Evolutionary conservation across 2,797 vertebrate genomes (phyloP), one percentile per base, ranked within the genome.

Genomic region (Coendou prehensilis): DNA sequence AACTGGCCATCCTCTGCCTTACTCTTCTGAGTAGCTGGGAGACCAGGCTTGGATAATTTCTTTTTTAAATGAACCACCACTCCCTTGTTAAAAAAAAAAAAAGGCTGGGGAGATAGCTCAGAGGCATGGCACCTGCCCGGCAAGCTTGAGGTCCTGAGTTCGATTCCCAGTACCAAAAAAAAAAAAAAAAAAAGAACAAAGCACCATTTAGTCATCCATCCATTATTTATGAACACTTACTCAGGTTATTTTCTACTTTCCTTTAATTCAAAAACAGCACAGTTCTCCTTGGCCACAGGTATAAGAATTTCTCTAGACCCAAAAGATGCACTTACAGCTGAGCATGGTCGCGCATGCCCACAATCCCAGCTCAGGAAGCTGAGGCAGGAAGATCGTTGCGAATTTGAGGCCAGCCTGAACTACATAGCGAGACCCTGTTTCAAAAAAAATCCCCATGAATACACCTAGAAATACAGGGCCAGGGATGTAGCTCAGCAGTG

Each of bases 281-380:
- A 57, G 41, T 84, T 83, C 37, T 84, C 41, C 50, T 80, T 83
- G 30, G n/a, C 41, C 59, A 88, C 33, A 78, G 22, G 20, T 41
- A 50, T 15, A 91, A 28, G 52, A 22, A 92, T 79, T 82, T 86
- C 52, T 96, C 85, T 95, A 76, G 45, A n/a, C 10, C 50, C 69
- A 23, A 73, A 41, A 73, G 69, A 73, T 37, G 69, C 37, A 73
- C 37, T 73, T 10, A 41, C 0, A 73, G 37, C 4, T 41, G 37
- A 41, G 20, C 14, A 41, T 23, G 37, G n/a, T 41, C 20, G 20
- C 10, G 5, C 37, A 73, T n/a, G 13, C 37, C 37, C n/a, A n/a
- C 18, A 20, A 23, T 11, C 41, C 71, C 41, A 73, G 22, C 22
- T 73, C 71, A 47, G 41, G 41, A 75, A 41, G 41, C 41, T 47